A percentile compares a stretch with the other conserved stretches of the same genome.
Evolutionary conservation across 2,888 invertebrate genomes (phyloP).

Genomic region (Tenthredo mesomela): DNA sequence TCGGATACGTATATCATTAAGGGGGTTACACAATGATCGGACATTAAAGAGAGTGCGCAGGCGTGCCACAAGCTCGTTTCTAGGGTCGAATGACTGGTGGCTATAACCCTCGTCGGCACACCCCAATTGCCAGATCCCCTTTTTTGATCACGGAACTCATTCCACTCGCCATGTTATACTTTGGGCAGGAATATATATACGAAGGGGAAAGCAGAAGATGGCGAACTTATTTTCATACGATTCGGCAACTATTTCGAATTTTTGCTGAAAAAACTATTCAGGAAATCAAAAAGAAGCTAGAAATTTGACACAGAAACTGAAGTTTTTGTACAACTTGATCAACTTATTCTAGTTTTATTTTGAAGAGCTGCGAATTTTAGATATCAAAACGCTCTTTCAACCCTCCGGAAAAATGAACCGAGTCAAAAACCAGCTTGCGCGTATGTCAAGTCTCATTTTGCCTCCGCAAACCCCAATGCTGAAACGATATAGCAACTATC

Average conservation of each 20-base stretch:
- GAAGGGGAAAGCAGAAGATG: neutral
- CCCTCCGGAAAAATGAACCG: no score
- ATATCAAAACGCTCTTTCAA: no score
- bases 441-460: no score
- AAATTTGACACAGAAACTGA: neutral
- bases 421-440: no score
- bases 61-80: slow-evolving; percentile 12
- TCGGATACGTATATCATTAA: neutral
- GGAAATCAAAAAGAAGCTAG: no score
- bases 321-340: neutral
- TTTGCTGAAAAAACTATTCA: neutral
- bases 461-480: no score
- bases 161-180: slow-evolving; percentile 15
- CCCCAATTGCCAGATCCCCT: slow-evolving; percentile 33
- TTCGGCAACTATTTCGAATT: no score
- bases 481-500: neutral
- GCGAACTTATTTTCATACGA: neutral
- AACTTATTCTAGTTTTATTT: no score
- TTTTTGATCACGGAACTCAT: slow-evolving; percentile 25
- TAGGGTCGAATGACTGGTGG: neutral
- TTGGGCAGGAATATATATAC: neutral
- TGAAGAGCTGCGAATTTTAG: no score
- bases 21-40: neutral
- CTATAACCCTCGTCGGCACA: slow-evolving; percentile 7
- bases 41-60: slow-evolving; percentile 6